These are phyloP conservation scores for Leucozona laternaria DNA, from an alignment of 2,888 invertebrate genomes.

Conservation along the genomic window DNA sequence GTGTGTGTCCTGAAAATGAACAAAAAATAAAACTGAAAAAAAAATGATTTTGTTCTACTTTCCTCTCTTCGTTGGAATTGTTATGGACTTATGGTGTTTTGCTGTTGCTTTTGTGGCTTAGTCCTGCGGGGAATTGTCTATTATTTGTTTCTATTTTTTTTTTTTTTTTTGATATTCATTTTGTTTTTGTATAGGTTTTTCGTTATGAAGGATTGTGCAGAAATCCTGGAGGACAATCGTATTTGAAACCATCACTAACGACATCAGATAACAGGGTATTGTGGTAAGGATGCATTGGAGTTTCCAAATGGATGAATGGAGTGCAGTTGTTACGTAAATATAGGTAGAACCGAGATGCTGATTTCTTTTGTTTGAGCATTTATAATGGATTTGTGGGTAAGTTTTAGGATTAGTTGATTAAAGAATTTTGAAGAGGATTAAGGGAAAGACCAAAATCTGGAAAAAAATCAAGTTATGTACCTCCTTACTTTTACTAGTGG, in stretches of 20 bases:
- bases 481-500: too few relatives aligned
- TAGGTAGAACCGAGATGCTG: background rate
- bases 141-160: conserved; percentile 38
- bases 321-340: background rate
- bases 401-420: background rate
- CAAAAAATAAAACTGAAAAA: conserved; percentile 1
- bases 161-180: background rate
- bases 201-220: conserved; percentile 21
- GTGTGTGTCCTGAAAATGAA: conserved; percentile 49
- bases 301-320: conserved; percentile 5
- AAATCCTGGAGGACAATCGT: conserved; percentile 39
- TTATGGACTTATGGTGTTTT: conserved; percentile 26
- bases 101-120: conserved; percentile 25
- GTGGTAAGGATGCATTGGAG: conserved; percentile 9
- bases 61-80: background rate
- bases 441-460: background rate
- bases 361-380: conserved; percentile 11
- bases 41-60: conserved; percentile 11
- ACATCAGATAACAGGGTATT: conserved; percentile 24
- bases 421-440: background rate
- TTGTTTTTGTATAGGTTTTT: background rate
- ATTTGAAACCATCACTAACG: conserved; percentile 33
- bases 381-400: background rate
- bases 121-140: conserved; percentile 27
- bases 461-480: too few relatives aligned